These are phyloP conservation scores for Macrotis lagotis DNA, from an alignment of 2,113 vertebrate genomes.

Conservation along the genomic window DNA sequence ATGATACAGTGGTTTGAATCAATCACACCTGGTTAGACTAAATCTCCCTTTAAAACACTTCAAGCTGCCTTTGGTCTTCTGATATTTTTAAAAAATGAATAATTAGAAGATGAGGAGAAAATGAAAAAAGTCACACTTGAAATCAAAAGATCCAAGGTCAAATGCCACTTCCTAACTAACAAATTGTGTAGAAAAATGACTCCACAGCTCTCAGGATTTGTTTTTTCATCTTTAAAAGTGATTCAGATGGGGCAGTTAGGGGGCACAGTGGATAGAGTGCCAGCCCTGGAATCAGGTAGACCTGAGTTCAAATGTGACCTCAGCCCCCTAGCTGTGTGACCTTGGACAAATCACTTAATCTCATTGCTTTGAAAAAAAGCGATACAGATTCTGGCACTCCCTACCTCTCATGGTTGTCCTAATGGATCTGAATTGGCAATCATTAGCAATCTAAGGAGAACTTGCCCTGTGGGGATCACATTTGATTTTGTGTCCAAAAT, in stretches of 20 bases:
- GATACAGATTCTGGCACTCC: background rate
- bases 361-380: no score
- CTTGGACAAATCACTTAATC: no score
- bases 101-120: background rate
- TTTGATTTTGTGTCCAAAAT: background rate
- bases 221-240: background rate
- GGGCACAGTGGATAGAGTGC: no score
- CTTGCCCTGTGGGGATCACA: background rate
- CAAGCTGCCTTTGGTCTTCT: background rate
- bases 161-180: background rate
- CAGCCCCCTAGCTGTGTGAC: no score
- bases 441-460: background rate
- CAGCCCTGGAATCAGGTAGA: no score
- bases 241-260: no score
- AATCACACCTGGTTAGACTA: background rate
- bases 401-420: background rate
- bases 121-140: background rate
- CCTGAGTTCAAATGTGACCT: no score
- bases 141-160: background rate
- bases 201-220: background rate
- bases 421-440: background rate
- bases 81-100: background rate
- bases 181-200: background rate
- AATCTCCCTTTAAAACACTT: background rate
- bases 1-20: background rate